Conservation (phyloP, 2,113 vertebrate species). For the Salvelinus namaycush region DNA sequence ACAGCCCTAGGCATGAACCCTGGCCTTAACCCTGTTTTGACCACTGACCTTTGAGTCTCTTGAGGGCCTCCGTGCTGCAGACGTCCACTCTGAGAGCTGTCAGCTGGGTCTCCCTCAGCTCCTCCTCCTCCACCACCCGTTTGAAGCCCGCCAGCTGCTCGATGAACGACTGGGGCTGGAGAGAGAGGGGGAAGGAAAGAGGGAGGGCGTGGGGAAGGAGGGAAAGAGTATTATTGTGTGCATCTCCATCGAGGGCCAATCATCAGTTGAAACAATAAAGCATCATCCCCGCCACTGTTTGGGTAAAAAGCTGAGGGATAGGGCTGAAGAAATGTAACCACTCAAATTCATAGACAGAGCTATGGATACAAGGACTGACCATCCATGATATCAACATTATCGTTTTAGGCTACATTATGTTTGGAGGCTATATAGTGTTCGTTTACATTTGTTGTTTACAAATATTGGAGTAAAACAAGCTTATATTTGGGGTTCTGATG, state of each 20-base stretch:
- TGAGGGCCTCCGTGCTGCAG: conserved; percentile 93
- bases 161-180: conserved; percentile 86
- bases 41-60: conserved; percentile 89
- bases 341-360: too few species aligned
- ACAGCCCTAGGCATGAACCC: not conserved
- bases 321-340: too few species aligned
- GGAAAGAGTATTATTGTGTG: not conserved
- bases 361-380: too few species aligned
- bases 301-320: too few species aligned
- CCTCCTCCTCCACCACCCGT: conserved; percentile 84
- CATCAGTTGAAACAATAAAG: too few species aligned
- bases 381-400: too few species aligned
- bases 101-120: conserved; percentile 93
- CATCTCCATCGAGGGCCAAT: not conserved
- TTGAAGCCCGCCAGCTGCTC: conserved; percentile 85
- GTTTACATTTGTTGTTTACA: too few species aligned
- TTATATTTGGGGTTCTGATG: too few species aligned
- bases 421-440: too few species aligned
- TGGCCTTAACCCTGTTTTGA: not conserved
- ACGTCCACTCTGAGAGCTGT: conserved; percentile 88
- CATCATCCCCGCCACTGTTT: too few species aligned
- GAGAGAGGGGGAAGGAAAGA: not conserved
- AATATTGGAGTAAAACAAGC: too few species aligned
- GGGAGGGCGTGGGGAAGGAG: not conserved
- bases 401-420: too few species aligned